A percentile compares a stretch with the other conserved stretches of the same genome.
These are phyloP conservation scores for Macrostomum lignano DNA, from an alignment of 1,140 invertebrate species.

Conservation along the genomic window DNA sequence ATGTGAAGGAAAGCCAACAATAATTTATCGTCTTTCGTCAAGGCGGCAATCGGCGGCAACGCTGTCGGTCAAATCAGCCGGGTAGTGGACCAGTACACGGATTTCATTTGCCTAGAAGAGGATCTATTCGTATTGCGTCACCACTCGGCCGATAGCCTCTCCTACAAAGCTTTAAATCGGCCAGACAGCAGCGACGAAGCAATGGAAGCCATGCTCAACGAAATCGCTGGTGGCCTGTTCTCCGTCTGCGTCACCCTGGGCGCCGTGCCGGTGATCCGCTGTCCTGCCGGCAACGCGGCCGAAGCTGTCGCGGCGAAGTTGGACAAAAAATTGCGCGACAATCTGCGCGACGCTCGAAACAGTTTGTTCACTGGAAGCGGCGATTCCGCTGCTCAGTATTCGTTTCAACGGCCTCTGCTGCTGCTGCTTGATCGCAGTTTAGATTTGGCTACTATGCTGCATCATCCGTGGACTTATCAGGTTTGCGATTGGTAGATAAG, in stretches of 20 bases:
- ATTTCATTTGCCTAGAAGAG: constrained; percentile 91
- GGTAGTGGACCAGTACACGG: constrained; percentile 73
- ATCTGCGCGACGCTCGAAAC: constrained; percentile 75
- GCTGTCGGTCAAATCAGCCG: constrained; percentile 53
- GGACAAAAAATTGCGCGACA: constrained; percentile 82
- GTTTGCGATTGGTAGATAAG: too few relatives aligned
- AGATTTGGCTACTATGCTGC: constrained; percentile 79
- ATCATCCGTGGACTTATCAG: constrained; percentile 99
- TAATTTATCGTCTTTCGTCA: too few relatives aligned
- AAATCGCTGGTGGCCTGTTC: constrained; percentile 76
- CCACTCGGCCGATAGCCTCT: constrained; percentile 58
- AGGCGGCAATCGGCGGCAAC: too few relatives aligned
- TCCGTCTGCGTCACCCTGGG: constrained; percentile 81
- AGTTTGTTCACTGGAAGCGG: constrained; percentile 66
- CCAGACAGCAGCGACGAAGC: constrained; percentile 76
- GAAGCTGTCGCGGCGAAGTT: constrained; percentile 89
- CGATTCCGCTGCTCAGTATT: constrained; percentile 36
- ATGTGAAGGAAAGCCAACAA: too few relatives aligned
- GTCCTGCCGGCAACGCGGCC: constrained; percentile 75
- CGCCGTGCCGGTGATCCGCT: constrained; percentile 72
- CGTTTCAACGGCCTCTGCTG: constrained; percentile 61
- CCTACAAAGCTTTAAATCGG: constrained; percentile 70
- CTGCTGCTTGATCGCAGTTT: constrained; percentile 74
- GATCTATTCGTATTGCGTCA: constrained; percentile 77
- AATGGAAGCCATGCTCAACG: constrained; percentile 74